Evolutionary conservation across 1,140 invertebrate genomes (phyloP), one percentile per base, ranked within the genome.

Genomic region (Sitodiplosis mosellana): DNA sequence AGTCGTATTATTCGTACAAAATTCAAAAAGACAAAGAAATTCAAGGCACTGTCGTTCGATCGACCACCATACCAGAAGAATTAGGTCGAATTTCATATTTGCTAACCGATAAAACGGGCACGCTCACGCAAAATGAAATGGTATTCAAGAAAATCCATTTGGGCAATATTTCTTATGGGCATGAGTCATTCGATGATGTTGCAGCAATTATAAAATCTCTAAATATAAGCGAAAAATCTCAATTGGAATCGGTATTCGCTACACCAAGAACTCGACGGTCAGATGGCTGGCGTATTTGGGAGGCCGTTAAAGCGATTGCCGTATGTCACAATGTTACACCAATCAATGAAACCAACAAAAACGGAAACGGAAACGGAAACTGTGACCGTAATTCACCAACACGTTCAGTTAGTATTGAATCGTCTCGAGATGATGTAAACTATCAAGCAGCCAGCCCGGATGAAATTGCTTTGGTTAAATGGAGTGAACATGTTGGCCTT

Each of bases 271-370:
- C 78, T 49, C 65, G 76, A 50, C 64, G 76, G 49, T 78, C 77
- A 1, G 81, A 86, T 54, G 77, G 80, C 40, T 86, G 80, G 37
- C 72, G 88, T 37, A 80, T 94, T 38, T 82, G 79, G 71, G 86
- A 96, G 56, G 88, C 90, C 0, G 89, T 99, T 6, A 80, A 89
- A 55, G 92, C 94, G 1, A 66, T 99, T 12, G 93, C 94, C 0
- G 67, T 99, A 5, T 99, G 96, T 68, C 95, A 99, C 63, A 99
- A 99, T 68, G 96, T 99, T 0, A 99, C 96, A 0, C 96, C 96
- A 0, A 90, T 97, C 5, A 90, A 86, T 60, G 92, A 97, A 55
- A 69, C 69, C 4, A 58, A 66, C 45, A 66, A 69, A 34, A 66
- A 70, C 64, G 62, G 63, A 57, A 61, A 69, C 61, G 49, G 74